These are phyloP conservation scores for Drosophila orosa DNA, from an alignment of 1,140 invertebrate species.

Conservation along the genomic window DNA sequence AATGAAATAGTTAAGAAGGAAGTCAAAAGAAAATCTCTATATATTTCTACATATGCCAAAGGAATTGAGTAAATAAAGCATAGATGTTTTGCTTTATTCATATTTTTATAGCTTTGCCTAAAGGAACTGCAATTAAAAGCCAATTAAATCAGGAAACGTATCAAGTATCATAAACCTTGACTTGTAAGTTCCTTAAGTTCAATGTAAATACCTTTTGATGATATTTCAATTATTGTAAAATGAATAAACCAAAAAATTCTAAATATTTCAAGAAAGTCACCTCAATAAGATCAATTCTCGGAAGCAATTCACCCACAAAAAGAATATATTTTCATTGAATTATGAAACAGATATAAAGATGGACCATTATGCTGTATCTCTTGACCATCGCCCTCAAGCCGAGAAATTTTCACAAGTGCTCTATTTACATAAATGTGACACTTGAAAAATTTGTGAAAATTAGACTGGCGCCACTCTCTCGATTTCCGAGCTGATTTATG, in stretches of 20 bases:
- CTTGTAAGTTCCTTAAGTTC: not conserved
- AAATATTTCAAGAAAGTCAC: not conserved
- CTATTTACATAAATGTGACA: constrained; percentile 48
- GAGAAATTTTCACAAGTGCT: constrained; percentile 14
- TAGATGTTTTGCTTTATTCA: not conserved
- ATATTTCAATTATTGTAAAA: not conserved
- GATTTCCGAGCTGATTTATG: constrained; percentile 62
- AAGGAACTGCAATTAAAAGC: not conserved
- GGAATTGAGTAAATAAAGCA: not conserved
- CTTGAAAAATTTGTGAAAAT: constrained; percentile 33
- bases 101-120: not conserved
- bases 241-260: not conserved
- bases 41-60: not conserved
- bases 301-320: not conserved
- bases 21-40: not conserved
- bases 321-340: constrained; percentile 2
- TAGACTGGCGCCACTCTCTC: constrained; percentile 40
- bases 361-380: not conserved
- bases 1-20: not conserved
- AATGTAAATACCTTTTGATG: not conserved
- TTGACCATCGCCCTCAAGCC: not conserved
- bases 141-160: not conserved
- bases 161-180: not conserved
- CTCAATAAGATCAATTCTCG: not conserved
- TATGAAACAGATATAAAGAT: not conserved